Evolutionary conservation across 1,140 invertebrate species (phyloP).

Genomic region (Achatina immaculata): DNA sequence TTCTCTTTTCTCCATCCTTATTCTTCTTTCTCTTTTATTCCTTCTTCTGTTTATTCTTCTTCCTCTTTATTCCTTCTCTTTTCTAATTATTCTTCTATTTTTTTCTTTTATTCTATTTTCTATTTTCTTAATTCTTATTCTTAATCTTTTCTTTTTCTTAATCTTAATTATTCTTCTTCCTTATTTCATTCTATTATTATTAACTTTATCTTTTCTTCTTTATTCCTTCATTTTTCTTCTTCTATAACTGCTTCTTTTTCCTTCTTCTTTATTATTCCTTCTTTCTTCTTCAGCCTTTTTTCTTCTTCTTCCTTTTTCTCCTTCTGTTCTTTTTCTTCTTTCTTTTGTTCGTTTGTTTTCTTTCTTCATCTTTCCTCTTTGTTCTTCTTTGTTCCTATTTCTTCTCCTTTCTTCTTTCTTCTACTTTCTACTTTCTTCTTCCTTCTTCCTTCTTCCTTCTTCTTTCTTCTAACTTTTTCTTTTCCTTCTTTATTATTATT

Average conservation of each 20-base stretch:
- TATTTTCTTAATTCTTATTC: not conserved
- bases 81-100: not conserved
- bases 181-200: slow-evolving; percentile 3
- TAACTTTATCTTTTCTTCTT: not conserved
- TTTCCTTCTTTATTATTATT: too few relatives aligned
- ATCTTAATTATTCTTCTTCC: not conserved
- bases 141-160: not conserved
- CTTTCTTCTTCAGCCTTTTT: slow-evolving; percentile 1
- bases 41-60: not conserved
- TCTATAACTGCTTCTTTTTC: not conserved
- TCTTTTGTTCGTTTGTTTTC: too few relatives aligned
- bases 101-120: not conserved
- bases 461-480: too few relatives aligned
- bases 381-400: too few relatives aligned
- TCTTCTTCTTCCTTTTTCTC: not conserved
- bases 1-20: not conserved
- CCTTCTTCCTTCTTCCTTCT: too few relatives aligned
- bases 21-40: not conserved
- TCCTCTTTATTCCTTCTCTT: not conserved
- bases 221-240: not conserved
- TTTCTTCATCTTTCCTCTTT: too few relatives aligned
- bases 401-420: too few relatives aligned
- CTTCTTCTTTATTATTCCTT: slow-evolving; percentile 1
- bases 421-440: too few relatives aligned
- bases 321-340: too few relatives aligned